phyloP scores from a whole-genome alignment of 2,888 invertebrate genomes.

The Tinea trinotella region DNA sequence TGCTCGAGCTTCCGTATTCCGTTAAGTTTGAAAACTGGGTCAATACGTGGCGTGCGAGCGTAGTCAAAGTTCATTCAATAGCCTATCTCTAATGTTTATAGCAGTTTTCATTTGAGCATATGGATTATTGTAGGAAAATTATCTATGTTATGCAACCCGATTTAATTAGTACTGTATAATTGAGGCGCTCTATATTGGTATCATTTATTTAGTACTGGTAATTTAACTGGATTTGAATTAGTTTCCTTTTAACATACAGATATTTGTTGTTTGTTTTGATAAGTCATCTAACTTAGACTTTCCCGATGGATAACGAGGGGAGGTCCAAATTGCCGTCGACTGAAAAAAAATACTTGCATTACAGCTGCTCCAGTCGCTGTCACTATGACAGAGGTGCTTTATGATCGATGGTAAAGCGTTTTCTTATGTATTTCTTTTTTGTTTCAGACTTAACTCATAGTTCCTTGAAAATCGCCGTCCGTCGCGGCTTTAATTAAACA shows the following conservation, averaged over 20 bases:
- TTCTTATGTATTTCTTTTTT: slow-evolving; percentile 26
- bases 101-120: neutral
- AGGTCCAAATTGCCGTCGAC: too few relatives aligned
- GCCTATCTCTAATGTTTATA: neutral
- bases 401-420: neutral
- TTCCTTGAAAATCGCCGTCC: slow-evolving; percentile 55
- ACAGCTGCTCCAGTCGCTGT: too few relatives aligned
- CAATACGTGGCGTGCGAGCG: neutral
- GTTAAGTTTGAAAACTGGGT: slow-evolving; percentile 11
- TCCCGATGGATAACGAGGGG: too few relatives aligned
- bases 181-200: too few relatives aligned
- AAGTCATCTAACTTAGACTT: too few relatives aligned
- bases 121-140: neutral
- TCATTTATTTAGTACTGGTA: too few relatives aligned
- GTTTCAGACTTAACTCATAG: slow-evolving; percentile 46
- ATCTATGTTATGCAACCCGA: too few relatives aligned
- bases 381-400: neutral
- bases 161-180: too few relatives aligned
- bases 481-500: slow-evolving; percentile 49
- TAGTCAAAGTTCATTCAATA: neutral
- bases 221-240: too few relatives aligned
- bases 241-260: too few relatives aligned
- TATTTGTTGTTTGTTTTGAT: too few relatives aligned
- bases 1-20: slow-evolving; percentile 9
- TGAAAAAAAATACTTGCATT: too few relatives aligned